Evolutionary conservation across 2,113 vertebrate species (phyloP), one percentile per base, ranked within the genome.

Genomic region (Carlito syrichta): DNA sequence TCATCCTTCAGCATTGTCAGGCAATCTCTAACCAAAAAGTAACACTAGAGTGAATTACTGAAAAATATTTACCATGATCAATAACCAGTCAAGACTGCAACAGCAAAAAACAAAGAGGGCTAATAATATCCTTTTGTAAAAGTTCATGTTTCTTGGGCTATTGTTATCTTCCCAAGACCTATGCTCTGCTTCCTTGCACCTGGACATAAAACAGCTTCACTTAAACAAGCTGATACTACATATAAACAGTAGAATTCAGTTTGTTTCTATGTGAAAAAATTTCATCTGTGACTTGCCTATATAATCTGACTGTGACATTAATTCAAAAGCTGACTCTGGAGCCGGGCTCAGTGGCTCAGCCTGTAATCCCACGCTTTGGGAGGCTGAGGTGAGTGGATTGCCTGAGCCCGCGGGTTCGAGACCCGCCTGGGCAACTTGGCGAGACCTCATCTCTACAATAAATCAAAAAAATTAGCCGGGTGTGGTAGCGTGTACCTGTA

Each of bases 251-350:
- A 83, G 58, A 94, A 88, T 38, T 79, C 48, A 74, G 79, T 11
- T 91, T 74, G 74, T n/a, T n/a, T 88, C 77, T 91, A 91, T 10
- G 63, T 9, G 22, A 95, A 52, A 81, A 94, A 62, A 16, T 10
- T 40, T 94, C 66, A 92, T 38, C 94, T 96, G 54, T 45, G 11
- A 96, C 40, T 66, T 81, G 16, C 3, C 10, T 60, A 56, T 45
- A 94, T 52, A 92, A 94, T 58, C 58, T 69, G 52, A 63, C 13
- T 68, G 13, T 88, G 43, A 82, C 50, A 85, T 27, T 73, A 71
- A 95, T 73, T 91, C 25, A 89, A 96, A 93, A 83, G 52, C 8
- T 60, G 89, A 32, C 8, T 50, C n/a, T n/a, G n/a, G n/a, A n/a
- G n/a, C n/a, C n/a, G n/a, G n/a, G n/a, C n/a, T n/a, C n/a, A n/a